A percentile compares a stretch with the other conserved stretches of the same genome.
These are phyloP conservation scores for Diploptera punctata DNA, from an alignment of 2,888 invertebrate genomes.

Conservation along the genomic window DNA sequence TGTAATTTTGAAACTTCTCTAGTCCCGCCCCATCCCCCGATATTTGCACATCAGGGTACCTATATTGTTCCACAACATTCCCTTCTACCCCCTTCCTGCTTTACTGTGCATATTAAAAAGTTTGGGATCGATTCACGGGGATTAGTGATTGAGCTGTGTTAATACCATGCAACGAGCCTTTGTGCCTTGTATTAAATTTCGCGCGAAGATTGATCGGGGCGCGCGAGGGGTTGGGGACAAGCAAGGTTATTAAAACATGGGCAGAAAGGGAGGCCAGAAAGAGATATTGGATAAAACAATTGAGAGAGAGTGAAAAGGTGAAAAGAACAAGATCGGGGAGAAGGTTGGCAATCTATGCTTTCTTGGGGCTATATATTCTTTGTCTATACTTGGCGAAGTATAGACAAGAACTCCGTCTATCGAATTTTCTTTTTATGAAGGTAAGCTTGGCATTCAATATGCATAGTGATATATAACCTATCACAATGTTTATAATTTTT, in stretches of 20 bases:
- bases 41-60: constrained; percentile 30
- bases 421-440: too few species aligned
- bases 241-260: constrained; percentile 37
- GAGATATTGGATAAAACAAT: constrained; percentile 28
- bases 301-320: not conserved
- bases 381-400: too few species aligned
- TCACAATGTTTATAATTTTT: too few species aligned
- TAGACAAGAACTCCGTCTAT: too few species aligned
- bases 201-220: constrained; percentile 38
- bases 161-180: constrained; percentile 34
- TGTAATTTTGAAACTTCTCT: constrained; percentile 30
- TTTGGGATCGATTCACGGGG: constrained; percentile 38
- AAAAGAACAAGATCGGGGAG: not conserved
- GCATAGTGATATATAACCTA: too few species aligned
- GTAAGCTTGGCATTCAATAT: too few species aligned
- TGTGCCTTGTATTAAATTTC: constrained; percentile 40
- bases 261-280: constrained; percentile 23
- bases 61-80: constrained; percentile 27
- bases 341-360: not conserved
- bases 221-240: constrained; percentile 7
- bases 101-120: constrained; percentile 38
- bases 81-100: constrained; percentile 19
- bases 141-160: constrained; percentile 39
- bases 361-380: too few species aligned
- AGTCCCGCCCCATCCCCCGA: not conserved